Base-by-base conservation (phyloP, 1,140 invertebrate species). In the Drosophila auraria region DNA sequence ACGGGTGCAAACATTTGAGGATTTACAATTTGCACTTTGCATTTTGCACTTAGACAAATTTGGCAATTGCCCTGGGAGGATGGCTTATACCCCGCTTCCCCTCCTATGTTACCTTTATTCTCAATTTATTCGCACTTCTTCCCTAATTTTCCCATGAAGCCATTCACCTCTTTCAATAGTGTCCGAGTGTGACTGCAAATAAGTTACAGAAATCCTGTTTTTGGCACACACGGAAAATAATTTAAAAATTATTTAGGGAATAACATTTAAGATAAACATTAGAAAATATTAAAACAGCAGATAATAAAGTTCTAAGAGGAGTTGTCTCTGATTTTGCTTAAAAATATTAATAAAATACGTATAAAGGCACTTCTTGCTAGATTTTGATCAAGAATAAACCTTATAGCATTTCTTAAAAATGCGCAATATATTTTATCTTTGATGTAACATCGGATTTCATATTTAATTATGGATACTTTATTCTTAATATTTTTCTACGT, bases 1-100 rank as follows among this genome's bases (percentile, higher is more conserved):
- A 74, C 54, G 56, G 47, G 11, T 44, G 71, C 57, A 74, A 74
- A 74, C 71, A 74, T 74, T 74, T 74, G 69, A 51, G 71, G 38
- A 74, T 73, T 69, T 53, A 68, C 57, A 78, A 74, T 76, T 72
- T 69, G 71, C 69, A 80, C 79, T 77, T 72, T 60, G 25, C 53
- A 73, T 60, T 73, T 61, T 17, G 57, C 50, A 83, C 56, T 83
- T 83, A 53, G 59, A 83, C 56, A 83, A 83, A 76, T 86, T 80
- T 71, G 73, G 59, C 25, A 50, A 74, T 27, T 53, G 61, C 60
- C 61, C 45, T 58, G 15, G 25, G 47, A 58, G 58, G 23, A 45
- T 53, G 63, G 20, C 14, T 23, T 33, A 27, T 15, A 17, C 23
- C 33, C 15, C 1, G 27, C 20, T 33, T 15, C 17, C 42, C 61